phyloP scores from a whole-genome alignment of 2,113 vertebrate genomes.

The Poecilia latipinna region DNA sequence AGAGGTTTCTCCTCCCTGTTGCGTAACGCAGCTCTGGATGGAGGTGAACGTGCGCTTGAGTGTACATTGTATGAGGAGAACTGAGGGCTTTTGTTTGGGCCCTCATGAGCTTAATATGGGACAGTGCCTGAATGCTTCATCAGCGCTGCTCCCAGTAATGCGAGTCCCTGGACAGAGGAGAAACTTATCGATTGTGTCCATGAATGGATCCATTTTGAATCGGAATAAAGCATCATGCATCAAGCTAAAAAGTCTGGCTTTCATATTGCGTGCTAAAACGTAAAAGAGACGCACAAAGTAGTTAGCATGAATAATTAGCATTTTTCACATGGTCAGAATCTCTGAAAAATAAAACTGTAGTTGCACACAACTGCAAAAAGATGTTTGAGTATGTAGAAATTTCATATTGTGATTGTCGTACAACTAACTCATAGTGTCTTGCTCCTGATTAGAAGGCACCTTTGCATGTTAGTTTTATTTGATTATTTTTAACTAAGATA shows the following conservation, averaged over 20 bases:
- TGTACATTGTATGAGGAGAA: slow-evolving; percentile 27
- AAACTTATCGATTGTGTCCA: not conserved
- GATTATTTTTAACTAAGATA: not conserved
- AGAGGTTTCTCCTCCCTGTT: slow-evolving; percentile 51
- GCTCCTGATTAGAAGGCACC: too few relatives aligned
- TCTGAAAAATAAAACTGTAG: not conserved
- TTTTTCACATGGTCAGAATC: not conserved
- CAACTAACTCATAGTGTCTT: too few relatives aligned
- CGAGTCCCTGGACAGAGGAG: slow-evolving; percentile 1
- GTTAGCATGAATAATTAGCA: not conserved
- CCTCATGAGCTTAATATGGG: slow-evolving; percentile 27
- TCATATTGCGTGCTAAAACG: not conserved
- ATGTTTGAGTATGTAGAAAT: not conserved
- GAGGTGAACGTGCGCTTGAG: slow-evolving; percentile 14
- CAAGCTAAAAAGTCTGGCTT: not conserved
- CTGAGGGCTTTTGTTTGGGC: slow-evolving; percentile 62
- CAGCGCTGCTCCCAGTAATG: slow-evolving; percentile 7
- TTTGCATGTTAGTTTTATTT: not conserved
- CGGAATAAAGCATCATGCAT: not conserved
- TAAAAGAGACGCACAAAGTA: not conserved
- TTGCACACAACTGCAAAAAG: not conserved
- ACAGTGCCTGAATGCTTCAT: slow-evolving; percentile 36
- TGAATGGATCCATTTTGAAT: not conserved
- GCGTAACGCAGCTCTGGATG: slow-evolving; percentile 50
- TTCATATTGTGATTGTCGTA: too few relatives aligned